Evolutionary conservation across 1,140 invertebrate genomes (phyloP).

Genomic region (Lysiphlebus fabarum): DNA sequence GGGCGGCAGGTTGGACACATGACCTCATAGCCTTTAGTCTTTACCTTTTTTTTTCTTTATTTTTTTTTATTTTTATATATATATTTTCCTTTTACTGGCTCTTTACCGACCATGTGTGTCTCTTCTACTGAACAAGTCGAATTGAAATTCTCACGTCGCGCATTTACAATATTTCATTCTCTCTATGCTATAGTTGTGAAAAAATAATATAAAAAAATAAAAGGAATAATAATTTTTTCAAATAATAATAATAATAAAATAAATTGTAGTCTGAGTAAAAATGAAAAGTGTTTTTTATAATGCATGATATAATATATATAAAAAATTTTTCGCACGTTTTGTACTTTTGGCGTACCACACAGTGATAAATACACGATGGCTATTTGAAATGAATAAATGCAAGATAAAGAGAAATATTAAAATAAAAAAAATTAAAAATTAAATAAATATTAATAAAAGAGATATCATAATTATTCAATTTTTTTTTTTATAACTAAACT

Average conservation of each 20-base stretch:
- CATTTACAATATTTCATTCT: constrained; percentile 16
- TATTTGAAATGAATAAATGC: too few species aligned
- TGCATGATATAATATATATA: constrained; percentile 5
- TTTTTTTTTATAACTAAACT: constrained; percentile 44
- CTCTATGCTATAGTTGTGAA: neutral
- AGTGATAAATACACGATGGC: too few species aligned
- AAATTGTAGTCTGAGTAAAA: constrained; percentile 1
- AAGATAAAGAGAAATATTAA: too few species aligned
- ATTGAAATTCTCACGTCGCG: constrained; percentile 16
- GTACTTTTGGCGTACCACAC: neutral
- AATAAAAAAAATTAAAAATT: too few species aligned
- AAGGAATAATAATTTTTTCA: constrained; percentile 3
- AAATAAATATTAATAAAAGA: constrained; percentile 36
- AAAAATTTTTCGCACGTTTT: constrained; percentile 1
- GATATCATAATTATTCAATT: constrained; percentile 53
- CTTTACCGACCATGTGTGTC: too few species aligned
- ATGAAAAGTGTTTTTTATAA: constrained; percentile 15
- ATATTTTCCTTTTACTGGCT: too few species aligned
- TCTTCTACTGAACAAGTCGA: neutral
- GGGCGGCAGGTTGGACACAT: constrained; percentile 4
- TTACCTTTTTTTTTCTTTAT: too few species aligned
- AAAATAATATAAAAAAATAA: neutral
- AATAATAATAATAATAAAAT: constrained; percentile 3
- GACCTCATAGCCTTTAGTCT: too few species aligned
- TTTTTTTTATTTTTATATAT: too few species aligned